phyloP scores from a whole-genome alignment of 2,888 invertebrate genomes.

The Hipparchia sbordonii region DNA sequence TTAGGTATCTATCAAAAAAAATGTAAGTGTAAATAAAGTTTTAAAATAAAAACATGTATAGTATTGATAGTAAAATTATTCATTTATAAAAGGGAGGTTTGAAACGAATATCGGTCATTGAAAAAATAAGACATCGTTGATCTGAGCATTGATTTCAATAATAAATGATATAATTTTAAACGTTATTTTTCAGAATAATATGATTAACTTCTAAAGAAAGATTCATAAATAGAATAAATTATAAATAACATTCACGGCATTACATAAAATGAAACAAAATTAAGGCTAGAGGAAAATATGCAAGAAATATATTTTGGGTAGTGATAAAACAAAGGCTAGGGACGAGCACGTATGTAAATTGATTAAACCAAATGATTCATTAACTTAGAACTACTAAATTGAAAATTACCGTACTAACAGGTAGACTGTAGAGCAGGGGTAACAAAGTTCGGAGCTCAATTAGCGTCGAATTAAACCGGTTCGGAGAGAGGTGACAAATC shows the following conservation, averaged over 20 bases:
- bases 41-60: no score
- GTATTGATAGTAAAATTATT: no score
- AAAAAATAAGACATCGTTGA: background rate
- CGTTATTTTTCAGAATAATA: background rate
- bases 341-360: slow-evolving; percentile 5
- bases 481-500: slow-evolving; percentile 78
- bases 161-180: background rate
- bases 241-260: no score
- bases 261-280: no score
- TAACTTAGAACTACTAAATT: slow-evolving; percentile 40
- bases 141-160: background rate
- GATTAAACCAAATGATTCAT: slow-evolving; percentile 27
- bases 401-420: slow-evolving; percentile 68
- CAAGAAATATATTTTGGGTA: background rate
- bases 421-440: slow-evolving; percentile 50
- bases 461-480: slow-evolving; percentile 77
- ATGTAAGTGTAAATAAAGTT: background rate
- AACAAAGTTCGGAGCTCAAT: slow-evolving; percentile 75
- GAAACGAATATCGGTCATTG: background rate
- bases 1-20: background rate
- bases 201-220: background rate
- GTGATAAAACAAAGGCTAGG: background rate
- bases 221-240: no score
- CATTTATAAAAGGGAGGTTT: no score
- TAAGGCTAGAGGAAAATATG: no score